Conservation (phyloP, 2,797 vertebrate genomes). For the Chanos chanos region DNA sequence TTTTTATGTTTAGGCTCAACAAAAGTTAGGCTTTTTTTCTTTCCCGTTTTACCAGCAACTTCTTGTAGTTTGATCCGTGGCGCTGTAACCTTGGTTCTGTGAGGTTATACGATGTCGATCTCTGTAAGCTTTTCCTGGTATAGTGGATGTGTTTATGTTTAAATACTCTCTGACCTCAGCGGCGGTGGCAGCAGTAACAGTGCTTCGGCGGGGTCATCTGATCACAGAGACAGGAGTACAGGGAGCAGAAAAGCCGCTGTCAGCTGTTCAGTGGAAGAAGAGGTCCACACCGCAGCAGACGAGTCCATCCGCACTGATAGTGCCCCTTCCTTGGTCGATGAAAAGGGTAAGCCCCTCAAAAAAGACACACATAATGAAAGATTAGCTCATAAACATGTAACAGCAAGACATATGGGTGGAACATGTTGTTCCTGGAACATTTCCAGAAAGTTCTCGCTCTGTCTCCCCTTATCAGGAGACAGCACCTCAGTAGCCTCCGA, state of each 20-base stretch:
- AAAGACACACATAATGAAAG: too few species aligned
- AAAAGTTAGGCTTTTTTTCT: too few species aligned
- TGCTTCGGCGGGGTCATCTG: slow-evolving; percentile 69
- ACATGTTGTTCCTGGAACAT: too few species aligned
- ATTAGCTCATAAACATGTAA: too few species aligned
- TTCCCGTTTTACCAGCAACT: too few species aligned
- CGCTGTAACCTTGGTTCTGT: too few species aligned
- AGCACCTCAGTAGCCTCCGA: slow-evolving; percentile 83
- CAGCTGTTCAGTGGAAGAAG: slow-evolving; percentile 80
- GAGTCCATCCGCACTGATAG: slow-evolving; percentile 80
- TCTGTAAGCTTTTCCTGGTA: too few species aligned
- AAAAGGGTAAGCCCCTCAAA: slow-evolving; percentile 91
- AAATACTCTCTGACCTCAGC: neutral
- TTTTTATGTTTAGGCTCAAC: too few species aligned
- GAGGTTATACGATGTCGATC: too few species aligned
- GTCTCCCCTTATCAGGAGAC: slow-evolving; percentile 60
- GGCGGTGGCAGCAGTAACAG: slow-evolving; percentile 70
- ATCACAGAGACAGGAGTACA: slow-evolving; percentile 43
- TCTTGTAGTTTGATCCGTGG: too few species aligned
- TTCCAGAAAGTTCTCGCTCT: neutral
- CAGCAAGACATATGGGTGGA: too few species aligned
- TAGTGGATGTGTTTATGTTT: neutral
- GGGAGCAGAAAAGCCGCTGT: slow-evolving; percentile 56
- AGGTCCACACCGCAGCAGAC: slow-evolving; percentile 70
- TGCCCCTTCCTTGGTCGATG: slow-evolving; percentile 74